Base-by-base conservation (phyloP, 2,113 vertebrate species). In the Axis porcinus region DNA sequence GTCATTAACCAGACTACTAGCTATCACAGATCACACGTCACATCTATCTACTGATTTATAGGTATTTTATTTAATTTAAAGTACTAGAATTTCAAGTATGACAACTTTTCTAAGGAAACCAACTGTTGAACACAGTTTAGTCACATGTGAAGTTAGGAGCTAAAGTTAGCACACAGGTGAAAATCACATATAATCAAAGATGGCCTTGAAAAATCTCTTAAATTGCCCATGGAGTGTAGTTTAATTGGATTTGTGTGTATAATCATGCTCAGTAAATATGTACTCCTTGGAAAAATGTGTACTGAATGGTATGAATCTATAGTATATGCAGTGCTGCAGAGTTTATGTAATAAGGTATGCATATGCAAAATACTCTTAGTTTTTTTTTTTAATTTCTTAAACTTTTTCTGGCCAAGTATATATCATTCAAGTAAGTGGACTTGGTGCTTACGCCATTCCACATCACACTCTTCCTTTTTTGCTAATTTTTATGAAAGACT, bases 51-150 rank as follows among this genome's bases (percentile, higher is more conserved):
- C 43, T 74, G 43, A 30, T 86, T 76, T 86, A 45, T n/a, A 84
- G 52, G 23, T 93, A 30, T 86, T 28, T 92, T 95, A 76, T 95
- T n/a, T 87, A 89, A 76, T 95, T 93, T 88, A 88, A 87, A 91
- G 74, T 79, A 30, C 27, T 87, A 91, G 62, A 21, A 79, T 86
- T 78, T 96, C 30, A 81, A 81, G 54, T 87, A 36, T 94, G 82
- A 81, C 58, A 55, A 21, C 92, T 90, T 92, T 89, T 92, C 50
- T 92, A 40, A 83, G 52, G 67, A 78, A 97, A 62, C 55, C 27
- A 87, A 9, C 36, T 88, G 64, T 91, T 93, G 95, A 81, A 62
- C 54, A 93, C 28, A 95, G 15, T 78, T 25, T n/a, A 92, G 36
- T 95, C 54, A 81, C 12, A 55, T 62, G 23, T 94, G 50, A 62